Percentiles rank a stretch among this genome's conserved stretches.
These are phyloP conservation scores for Mirza zaza DNA, from an alignment of 2,113 vertebrate genomes.

Conservation along the genomic window DNA sequence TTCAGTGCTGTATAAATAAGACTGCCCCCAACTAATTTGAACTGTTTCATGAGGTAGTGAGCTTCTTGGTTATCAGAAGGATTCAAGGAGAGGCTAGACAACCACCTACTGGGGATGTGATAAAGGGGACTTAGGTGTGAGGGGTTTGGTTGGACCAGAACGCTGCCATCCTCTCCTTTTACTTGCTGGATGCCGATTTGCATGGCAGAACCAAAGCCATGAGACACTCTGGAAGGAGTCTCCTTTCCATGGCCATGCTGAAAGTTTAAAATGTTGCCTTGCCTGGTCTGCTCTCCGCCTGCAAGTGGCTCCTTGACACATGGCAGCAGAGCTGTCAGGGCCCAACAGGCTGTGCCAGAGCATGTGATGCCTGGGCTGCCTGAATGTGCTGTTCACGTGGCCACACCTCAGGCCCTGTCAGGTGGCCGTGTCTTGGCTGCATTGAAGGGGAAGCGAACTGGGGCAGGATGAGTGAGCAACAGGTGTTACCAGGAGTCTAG, in stretches of 20 bases:
- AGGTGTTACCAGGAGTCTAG: conserved; percentile 52
- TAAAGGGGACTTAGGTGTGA: background rate
- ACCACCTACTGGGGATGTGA: background rate
- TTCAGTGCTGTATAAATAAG: background rate
- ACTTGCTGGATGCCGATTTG: background rate
- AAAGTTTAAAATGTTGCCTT: background rate
- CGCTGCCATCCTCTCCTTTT: background rate
- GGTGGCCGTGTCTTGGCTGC: conserved; percentile 25
- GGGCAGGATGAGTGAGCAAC: background rate
- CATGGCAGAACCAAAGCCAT: background rate
- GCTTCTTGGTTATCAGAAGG: background rate
- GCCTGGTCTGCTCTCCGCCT: background rate
- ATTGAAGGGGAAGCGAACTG: background rate
- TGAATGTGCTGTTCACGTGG: background rate
- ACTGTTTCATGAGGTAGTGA: background rate
- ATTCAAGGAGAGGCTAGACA: background rate
- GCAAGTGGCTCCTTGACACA: background rate
- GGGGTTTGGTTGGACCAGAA: background rate
- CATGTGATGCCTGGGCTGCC: background rate
- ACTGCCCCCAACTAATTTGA: background rate
- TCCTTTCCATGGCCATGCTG: background rate
- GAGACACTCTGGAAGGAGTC: background rate
- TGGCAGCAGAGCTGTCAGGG: background rate
- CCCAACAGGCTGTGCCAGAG: background rate
- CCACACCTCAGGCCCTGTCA: background rate